Conservation (phyloP, 2,113 vertebrate genomes). For the Spea bombifrons region DNA sequence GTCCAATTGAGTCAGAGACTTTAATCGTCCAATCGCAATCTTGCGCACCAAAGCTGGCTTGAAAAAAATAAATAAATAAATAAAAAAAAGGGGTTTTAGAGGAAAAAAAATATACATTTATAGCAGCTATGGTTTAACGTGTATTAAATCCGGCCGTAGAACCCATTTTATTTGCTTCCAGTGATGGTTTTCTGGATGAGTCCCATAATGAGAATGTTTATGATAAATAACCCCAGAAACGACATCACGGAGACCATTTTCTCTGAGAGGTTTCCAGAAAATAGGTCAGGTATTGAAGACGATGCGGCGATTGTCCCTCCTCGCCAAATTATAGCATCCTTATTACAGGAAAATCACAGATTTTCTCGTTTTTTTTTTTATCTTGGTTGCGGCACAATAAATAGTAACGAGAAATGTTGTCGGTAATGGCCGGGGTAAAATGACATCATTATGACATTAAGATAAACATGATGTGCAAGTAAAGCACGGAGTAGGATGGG, state of each 20-base stretch:
- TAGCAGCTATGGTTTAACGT: neutral
- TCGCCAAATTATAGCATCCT: conserved; percentile 30
- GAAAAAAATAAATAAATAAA: conserved; percentile 28
- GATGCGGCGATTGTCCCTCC: conserved; percentile 13
- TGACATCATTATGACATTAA: too few relatives aligned
- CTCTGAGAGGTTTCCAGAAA: conserved; percentile 19
- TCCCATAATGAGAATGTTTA: conserved; percentile 37
- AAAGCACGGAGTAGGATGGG: too few relatives aligned
- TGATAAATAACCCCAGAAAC: conserved; percentile 32
- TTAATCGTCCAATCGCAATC: conserved; percentile 66
- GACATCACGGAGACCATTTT: conserved; percentile 2
- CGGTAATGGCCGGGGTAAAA: neutral
- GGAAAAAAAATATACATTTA: too few relatives aligned
- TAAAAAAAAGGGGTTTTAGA: too few relatives aligned
- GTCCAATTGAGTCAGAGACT: conserved; percentile 70
- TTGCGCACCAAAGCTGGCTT: conserved; percentile 66
- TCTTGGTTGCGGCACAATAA: conserved; percentile 25
- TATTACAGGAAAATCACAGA: conserved; percentile 29
- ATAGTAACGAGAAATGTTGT: neutral
- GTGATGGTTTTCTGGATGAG: conserved; percentile 19
- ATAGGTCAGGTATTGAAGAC: conserved; percentile 40
- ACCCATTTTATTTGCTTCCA: conserved; percentile 14
- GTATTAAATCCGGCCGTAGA: neutral
- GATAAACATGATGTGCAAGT: too few relatives aligned
- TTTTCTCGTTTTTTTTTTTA: conserved; percentile 10